phyloP scores from a whole-genome alignment of 2,888 invertebrate genomes.

The Andrena marginata region DNA sequence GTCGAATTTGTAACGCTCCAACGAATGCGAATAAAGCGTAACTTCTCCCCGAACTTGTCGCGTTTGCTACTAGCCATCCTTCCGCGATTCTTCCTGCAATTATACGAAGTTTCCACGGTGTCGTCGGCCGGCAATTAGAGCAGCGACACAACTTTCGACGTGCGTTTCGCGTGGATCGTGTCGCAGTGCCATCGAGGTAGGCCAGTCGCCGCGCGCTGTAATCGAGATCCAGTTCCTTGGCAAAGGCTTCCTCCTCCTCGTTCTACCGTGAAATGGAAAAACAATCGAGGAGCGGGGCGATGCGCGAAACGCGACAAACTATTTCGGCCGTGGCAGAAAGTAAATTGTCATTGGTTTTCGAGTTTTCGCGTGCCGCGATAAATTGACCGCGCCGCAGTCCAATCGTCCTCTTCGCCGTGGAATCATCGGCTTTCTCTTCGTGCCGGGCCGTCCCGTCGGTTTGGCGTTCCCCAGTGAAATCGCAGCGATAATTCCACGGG shows the following conservation, averaged over 20 bases:
- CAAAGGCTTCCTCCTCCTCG: background rate
- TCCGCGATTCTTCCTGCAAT: slow-evolving; percentile 65
- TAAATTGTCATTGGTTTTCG: slow-evolving; percentile 36
- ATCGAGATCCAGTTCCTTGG: background rate
- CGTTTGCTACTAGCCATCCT: slow-evolving; percentile 18
- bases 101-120: slow-evolving; percentile 72
- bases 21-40: slow-evolving; percentile 20
- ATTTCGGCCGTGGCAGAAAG: slow-evolving; percentile 23
- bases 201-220: slow-evolving; percentile 19
- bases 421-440: background rate
- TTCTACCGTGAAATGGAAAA: slow-evolving; percentile 35
- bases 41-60: background rate
- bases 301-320: slow-evolving; percentile 37
- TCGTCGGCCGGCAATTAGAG: slow-evolving; percentile 78
- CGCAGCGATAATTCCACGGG: slow-evolving; percentile 5
- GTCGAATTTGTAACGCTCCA: slow-evolving; percentile 48
- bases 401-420: background rate
- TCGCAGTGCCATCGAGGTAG: slow-evolving; percentile 61
- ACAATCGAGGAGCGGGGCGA: slow-evolving; percentile 51
- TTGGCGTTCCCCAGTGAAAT: background rate
- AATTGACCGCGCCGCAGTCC: slow-evolving; percentile 32
- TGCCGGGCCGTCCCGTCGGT: background rate
- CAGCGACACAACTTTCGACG: slow-evolving; percentile 42
- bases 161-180: slow-evolving; percentile 44
- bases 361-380: slow-evolving; percentile 22